Evolutionary conservation across 2,888 invertebrate species (phyloP), one percentile per base, ranked within the genome.

Genomic region (Trachelus troglodyta): DNA sequence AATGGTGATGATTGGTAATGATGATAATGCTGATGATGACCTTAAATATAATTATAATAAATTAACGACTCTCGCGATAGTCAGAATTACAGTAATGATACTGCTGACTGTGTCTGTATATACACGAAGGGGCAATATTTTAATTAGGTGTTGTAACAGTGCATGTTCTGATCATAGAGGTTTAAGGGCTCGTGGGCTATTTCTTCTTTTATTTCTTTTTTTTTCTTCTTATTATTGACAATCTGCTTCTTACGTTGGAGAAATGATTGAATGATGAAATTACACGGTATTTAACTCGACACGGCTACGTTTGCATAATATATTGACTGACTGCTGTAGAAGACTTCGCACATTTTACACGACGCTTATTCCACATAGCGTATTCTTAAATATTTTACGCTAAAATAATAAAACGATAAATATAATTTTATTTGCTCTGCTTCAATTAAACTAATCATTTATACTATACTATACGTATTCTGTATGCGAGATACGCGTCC

Each of bases 301-400:
- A 23, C 33, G 71, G 4, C 11, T 15, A n/a, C 4, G 74, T 35
- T 34, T 74, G 35, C n/a, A 34, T 35, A 35, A 35, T 34, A 76
- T 78, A 83, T 84, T 88, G 89, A 89, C 88, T 89, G 89, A 89
- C 89, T 89, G 87, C 84, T 88, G 86, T 88, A 84, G 81, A 87
- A 87, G 89, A 87, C 88, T 88, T 87, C 87, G 87, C 87, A 87
- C 84, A 85, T 81, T 82, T 79, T 79, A 80, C 80, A n/a, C 40
- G 15, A 23, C 15, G 82, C 79, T 81, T 86, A 86, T 83, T 85
- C 85, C 85, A 86, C 84, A 83, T 85, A 85, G 40, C 40, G 40
- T 23, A 56, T 23, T 56, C 23, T 56, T 56, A 56, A 56, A 56
- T 56, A 23, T 2, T 56, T 23, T 23, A 56, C 15, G 40, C 40